phyloP scores from a whole-genome alignment of 2,113 vertebrate genomes.

The Oxygymnocypris stewartii region DNA sequence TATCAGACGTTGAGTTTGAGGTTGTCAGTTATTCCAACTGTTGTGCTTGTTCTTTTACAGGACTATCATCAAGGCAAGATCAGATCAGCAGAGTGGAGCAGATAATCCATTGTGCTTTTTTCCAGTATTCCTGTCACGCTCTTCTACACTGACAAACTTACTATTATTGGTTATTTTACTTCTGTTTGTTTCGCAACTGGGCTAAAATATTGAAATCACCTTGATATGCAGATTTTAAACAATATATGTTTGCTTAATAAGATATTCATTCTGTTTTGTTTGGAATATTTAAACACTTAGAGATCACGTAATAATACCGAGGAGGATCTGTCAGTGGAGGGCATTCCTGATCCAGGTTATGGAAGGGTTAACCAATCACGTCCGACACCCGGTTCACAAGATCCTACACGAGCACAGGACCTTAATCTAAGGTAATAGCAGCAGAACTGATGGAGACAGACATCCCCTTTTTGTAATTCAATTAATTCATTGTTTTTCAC shows the following conservation, averaged over 20 bases:
- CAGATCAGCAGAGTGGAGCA: background rate
- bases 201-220: background rate
- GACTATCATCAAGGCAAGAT: conserved; percentile 27
- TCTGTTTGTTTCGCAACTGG: background rate
- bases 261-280: background rate
- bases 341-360: conserved; percentile 21
- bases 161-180: conserved; percentile 31
- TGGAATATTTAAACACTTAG: conserved; percentile 45
- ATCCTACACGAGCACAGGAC: background rate
- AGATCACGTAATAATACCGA: conserved; percentile 18
- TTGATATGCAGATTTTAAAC: background rate
- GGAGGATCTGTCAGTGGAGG: conserved; percentile 31
- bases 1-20: background rate
- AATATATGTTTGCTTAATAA: background rate
- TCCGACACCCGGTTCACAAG: background rate
- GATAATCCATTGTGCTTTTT: background rate
- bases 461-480: background rate
- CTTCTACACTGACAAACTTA: conserved; percentile 18
- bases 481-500: background rate
- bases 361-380: conserved; percentile 57
- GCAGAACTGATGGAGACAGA: background rate
- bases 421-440: background rate
- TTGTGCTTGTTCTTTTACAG: conserved; percentile 19
- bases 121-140: background rate
- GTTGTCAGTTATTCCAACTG: background rate